These are phyloP conservation scores for Siphamia tubifer DNA, from an alignment of 2,113 vertebrate species.

Conservation along the genomic window DNA sequence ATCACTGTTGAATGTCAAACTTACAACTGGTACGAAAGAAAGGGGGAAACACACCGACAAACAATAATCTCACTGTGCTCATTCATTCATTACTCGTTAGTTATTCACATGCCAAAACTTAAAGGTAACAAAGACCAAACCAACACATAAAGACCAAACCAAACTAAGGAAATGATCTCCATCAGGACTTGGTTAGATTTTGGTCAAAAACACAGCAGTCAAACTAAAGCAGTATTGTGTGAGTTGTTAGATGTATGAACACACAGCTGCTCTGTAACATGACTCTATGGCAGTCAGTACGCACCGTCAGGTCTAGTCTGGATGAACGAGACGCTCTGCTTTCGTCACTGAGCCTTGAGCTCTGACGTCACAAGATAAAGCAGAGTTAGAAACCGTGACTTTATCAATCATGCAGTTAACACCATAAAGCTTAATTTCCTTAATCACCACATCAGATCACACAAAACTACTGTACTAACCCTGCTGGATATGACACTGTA, in stretches of 20 bases:
- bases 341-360: conserved; percentile 71
- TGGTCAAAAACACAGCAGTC: too few relatives aligned
- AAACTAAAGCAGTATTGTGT: too few relatives aligned
- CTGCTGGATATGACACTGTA: conserved; percentile 84
- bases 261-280: not conserved
- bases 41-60: too few relatives aligned
- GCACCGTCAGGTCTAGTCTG: conserved; percentile 49
- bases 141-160: too few relatives aligned
- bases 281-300: not conserved
- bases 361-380: conserved; percentile 39
- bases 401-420: not conserved
- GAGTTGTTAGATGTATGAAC: not conserved
- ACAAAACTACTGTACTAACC: conserved; percentile 87
- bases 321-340: conserved; percentile 54
- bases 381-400: not conserved
- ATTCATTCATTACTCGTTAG: too few relatives aligned
- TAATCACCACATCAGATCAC: not conserved
- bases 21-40: too few relatives aligned
- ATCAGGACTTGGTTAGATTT: too few relatives aligned
- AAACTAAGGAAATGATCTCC: too few relatives aligned
- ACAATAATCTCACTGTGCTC: too few relatives aligned
- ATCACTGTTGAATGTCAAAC: too few relatives aligned
- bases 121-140: too few relatives aligned
- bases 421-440: not conserved
- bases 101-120: too few relatives aligned